Percentiles rank a stretch among this genome's conserved stretches.
Evolutionary conservation across 2,888 invertebrate species (phyloP).

Genomic region (Odontocerum albicorne): DNA sequence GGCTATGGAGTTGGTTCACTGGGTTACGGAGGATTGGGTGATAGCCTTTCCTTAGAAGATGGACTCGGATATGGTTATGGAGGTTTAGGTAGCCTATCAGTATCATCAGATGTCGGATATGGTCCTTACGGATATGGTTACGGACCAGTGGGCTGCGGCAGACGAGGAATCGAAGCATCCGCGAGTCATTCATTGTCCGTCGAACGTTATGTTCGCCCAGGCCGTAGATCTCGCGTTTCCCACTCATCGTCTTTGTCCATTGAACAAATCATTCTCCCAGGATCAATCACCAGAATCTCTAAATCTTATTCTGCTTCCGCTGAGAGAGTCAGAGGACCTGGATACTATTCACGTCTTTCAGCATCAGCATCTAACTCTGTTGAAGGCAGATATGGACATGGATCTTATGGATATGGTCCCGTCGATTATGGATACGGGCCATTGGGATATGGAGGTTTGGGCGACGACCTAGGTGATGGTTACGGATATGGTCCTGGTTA

Average conservation of each 20-base stretch:
- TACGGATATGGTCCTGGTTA: not conserved
- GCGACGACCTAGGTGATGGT: not conserved
- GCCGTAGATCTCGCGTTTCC: not conserved
- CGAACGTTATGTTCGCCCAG: constrained; percentile 12
- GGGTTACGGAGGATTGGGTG: too few relatives aligned
- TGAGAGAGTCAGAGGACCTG: constrained; percentile 4
- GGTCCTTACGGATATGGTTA: not conserved
- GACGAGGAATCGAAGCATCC: constrained; percentile 7
- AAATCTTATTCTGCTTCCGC: not conserved
- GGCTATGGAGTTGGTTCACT: too few relatives aligned
- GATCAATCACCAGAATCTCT: not conserved
- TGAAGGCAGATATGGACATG: not conserved
- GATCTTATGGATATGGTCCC: not conserved
- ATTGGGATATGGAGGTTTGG: not conserved
- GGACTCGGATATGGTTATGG: too few relatives aligned
- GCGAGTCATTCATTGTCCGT: constrained; percentile 13
- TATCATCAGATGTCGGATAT: not conserved
- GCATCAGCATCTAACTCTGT: not conserved
- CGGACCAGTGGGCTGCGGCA: constrained; percentile 1
- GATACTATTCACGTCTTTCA: not conserved
- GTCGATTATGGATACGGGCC: not conserved
- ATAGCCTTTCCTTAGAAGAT: too few relatives aligned
- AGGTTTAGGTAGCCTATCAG: not conserved
- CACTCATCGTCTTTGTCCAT: constrained; percentile 10
- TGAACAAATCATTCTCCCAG: not conserved